Base-by-base conservation (phyloP, 2,113 vertebrate genomes). In the Diphyllodes magnificus region DNA sequence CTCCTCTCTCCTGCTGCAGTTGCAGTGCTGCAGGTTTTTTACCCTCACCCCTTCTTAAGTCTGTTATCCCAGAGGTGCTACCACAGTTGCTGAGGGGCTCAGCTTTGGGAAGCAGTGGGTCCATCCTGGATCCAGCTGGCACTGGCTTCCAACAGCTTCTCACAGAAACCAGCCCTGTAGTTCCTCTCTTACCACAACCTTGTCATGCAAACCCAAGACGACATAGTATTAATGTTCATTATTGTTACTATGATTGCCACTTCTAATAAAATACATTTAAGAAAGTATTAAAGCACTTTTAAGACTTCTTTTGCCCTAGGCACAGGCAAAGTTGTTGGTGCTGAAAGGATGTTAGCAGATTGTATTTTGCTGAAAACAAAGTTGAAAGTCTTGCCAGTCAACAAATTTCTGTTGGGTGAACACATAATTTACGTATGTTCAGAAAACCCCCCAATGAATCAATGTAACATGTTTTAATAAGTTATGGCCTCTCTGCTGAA, bases 361-460 rank as follows among this genome's bases (percentile, higher is more conserved):
- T 50, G 6, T 10, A 57, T 53, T 73, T 73, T 69, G 7, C n/a
- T 75, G 28, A 45, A 97, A 86, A 81, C 11, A 56, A 82, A n/a
- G 7, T 20, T 51, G 17, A 44, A 93, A 81, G 3, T 64, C 22
- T 21, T 18, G 3, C 40, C 30, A 16, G 17, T 86, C 70, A 79
- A 70, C 22, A 91, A 25, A 76, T 54, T 86, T 68, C 20, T 72
- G 5, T 56, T 68, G 30, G 3, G 11, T 28, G 5, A 79, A 84
- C 63, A n/a, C 33, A 3, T 17, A 49, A 56, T 22, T 57, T 18
- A 53, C 37, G 13, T 45, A 16, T 14, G 13, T 31, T 66, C 7
- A 51, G 64, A 68, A n/a, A n/a, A 20, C 4, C 0, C 0, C 4
- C 8, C 9, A 22, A 51, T 3, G 2, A 78, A 42, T 64, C 44